These are phyloP conservation scores for Hormiphora californensis DNA, from an alignment of 37 sponge, comb jelly and placozoan genomes.

Conservation along the genomic window DNA sequence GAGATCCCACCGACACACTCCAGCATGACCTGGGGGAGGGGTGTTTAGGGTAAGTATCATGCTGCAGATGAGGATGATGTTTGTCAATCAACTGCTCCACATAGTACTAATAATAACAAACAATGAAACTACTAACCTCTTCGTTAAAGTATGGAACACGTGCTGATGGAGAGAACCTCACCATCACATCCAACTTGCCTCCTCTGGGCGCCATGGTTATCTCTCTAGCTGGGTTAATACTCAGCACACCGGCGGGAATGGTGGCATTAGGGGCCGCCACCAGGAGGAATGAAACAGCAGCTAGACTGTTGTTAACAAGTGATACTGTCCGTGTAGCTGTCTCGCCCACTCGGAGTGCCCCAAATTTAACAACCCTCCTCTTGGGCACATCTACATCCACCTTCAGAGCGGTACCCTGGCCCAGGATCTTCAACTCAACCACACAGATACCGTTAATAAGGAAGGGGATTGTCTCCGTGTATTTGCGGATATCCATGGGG, in stretches of 20 bases:
- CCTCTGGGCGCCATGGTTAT: conserved; percentile 68
- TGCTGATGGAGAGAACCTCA: conserved; percentile 68
- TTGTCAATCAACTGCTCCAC: no score
- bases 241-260: conserved; percentile 61
- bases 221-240: conserved; percentile 64
- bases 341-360: conserved; percentile 69
- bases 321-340: conserved; percentile 57
- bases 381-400: conserved; percentile 74
- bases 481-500: conserved; percentile 65
- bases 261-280: conserved; percentile 61
- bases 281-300: conserved; percentile 66
- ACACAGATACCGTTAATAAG: conserved; percentile 76
- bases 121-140: conserved; percentile 64
- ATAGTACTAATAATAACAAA: no score
- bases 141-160: conserved; percentile 80
- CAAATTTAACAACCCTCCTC: conserved; percentile 75
- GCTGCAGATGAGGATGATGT: no score
- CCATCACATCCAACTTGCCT: conserved; percentile 55
- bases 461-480: conserved; percentile 69
- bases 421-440: conserved; percentile 61
- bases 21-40: conserved; percentile 68
- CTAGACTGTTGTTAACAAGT: conserved; percentile 74
- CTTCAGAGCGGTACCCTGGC: conserved; percentile 82
- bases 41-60: no score
- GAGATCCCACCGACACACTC: conserved; percentile 67